Conservation (phyloP, 2,888 invertebrate genomes). For the Trimorus sp. region DNA sequence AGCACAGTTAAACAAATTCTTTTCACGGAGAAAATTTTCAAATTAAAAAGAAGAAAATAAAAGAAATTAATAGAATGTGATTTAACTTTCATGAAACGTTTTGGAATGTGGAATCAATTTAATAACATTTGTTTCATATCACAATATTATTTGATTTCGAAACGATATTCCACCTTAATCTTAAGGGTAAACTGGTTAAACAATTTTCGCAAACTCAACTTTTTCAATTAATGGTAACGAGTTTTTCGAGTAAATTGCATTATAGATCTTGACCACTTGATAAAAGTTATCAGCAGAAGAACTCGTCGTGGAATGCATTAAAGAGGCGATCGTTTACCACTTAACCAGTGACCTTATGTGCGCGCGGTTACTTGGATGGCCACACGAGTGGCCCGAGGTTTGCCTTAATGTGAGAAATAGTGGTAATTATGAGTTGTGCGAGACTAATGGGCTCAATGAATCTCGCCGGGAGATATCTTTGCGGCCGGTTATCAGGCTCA, state of each 20-base stretch:
- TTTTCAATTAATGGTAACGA: too few species aligned
- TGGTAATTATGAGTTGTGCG: conserved; percentile 56
- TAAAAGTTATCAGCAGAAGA: conserved; percentile 30
- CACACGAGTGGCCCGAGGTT: conserved; percentile 51
- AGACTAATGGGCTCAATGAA: conserved; percentile 55
- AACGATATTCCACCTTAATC: too few species aligned
- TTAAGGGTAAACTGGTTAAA: too few species aligned
- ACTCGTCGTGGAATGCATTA: conserved; percentile 31
- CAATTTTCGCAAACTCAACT: too few species aligned
- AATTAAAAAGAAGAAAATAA: too few species aligned
- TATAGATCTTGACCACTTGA: neutral
- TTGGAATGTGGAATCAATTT: too few species aligned
- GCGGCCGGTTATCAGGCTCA: conserved; percentile 36
- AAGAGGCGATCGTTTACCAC: conserved; percentile 28
- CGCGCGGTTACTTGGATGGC: conserved; percentile 35
- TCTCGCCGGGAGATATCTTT: conserved; percentile 51
- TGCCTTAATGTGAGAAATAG: conserved; percentile 61
- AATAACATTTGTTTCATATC: too few species aligned
- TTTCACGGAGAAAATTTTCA: too few species aligned
- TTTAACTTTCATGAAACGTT: too few species aligned
- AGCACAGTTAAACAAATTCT: too few species aligned
- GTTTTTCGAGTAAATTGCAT: neutral
- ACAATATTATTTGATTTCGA: too few species aligned
- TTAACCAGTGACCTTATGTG: conserved; percentile 38
- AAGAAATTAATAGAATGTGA: too few species aligned